These are phyloP conservation scores for Cyphomyrus discorhynchus DNA, from an alignment of 2,113 vertebrate species.

Conservation along the genomic window DNA sequence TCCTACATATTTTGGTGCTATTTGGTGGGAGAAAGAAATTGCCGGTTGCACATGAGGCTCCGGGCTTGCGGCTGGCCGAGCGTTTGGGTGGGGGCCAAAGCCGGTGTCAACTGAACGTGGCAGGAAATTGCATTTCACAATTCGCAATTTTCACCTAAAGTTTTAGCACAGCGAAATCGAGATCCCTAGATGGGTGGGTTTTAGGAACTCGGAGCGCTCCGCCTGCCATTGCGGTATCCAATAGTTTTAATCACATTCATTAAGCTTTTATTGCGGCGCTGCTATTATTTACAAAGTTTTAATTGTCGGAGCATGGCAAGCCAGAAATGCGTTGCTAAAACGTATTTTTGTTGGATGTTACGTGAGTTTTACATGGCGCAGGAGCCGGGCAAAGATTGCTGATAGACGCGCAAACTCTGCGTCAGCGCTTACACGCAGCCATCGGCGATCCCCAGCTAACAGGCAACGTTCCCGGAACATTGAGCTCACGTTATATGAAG, in stretches of 20 bases:
- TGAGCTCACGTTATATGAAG: neutral
- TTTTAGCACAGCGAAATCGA: constrained; percentile 95
- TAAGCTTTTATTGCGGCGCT: constrained; percentile 11
- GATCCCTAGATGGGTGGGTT: constrained; percentile 83
- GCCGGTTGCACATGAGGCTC: constrained; percentile 88
- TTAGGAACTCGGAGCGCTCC: constrained; percentile 44
- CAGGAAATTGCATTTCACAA: constrained; percentile 98
- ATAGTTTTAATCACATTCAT: constrained; percentile 26
- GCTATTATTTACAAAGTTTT: constrained; percentile 10
- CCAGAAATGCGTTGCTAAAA: neutral
- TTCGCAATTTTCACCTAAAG: constrained; percentile 88
- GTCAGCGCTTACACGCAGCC: neutral
- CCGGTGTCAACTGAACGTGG: constrained; percentile 95
- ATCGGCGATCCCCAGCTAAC: neutral
- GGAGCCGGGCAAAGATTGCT: too few species aligned
- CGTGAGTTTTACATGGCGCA: neutral
- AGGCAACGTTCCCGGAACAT: too few species aligned
- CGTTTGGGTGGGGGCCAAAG: constrained; percentile 84
- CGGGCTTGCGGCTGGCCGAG: constrained; percentile 75
- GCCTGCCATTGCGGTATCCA: neutral
- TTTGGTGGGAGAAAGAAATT: constrained; percentile 75
- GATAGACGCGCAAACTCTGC: neutral
- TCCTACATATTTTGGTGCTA: constrained; percentile 58
- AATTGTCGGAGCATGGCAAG: neutral
- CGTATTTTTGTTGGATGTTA: neutral